Conservation (phyloP, 1,140 invertebrate genomes). For the Zaprionus ornatus region DNA sequence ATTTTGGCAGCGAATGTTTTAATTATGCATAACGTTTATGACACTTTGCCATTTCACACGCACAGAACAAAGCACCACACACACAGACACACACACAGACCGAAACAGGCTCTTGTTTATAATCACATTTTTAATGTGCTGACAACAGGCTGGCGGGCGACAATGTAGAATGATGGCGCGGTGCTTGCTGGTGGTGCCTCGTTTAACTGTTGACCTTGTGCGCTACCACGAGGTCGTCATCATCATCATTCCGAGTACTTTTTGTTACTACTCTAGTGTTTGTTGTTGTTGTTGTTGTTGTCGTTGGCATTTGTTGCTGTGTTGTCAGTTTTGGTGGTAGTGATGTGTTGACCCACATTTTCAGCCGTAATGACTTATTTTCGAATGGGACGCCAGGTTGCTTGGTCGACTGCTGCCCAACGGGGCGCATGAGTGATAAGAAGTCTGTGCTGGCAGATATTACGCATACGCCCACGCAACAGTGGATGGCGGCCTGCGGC, state of each 20-base stretch:
- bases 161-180: constrained; percentile 29
- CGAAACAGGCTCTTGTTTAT: constrained; percentile 34
- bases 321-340: constrained; percentile 13
- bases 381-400: constrained; percentile 21
- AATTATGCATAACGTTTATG: constrained; percentile 72
- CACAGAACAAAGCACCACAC: constrained; percentile 28
- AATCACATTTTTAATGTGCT: constrained; percentile 75
- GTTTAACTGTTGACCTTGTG: constrained; percentile 63
- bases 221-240: constrained; percentile 49
- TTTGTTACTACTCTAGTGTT: not conserved
- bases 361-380: constrained; percentile 40
- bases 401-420: not conserved
- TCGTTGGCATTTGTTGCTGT: constrained; percentile 15
- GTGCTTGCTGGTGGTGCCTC: constrained; percentile 3
- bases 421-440: constrained; percentile 54
- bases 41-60: constrained; percentile 53
- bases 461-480: constrained; percentile 42
- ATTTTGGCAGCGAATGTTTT: constrained; percentile 64
- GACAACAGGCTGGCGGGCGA: constrained; percentile 41
- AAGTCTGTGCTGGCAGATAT: constrained; percentile 11
- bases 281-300: not conserved
- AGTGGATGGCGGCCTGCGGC: not conserved
- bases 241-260: not conserved
- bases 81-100: constrained; percentile 11
- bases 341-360: constrained; percentile 55